These are phyloP conservation scores for Aphelenchoides fujianensis DNA, from an alignment of 1,140 invertebrate genomes.

Conservation along the genomic window DNA sequence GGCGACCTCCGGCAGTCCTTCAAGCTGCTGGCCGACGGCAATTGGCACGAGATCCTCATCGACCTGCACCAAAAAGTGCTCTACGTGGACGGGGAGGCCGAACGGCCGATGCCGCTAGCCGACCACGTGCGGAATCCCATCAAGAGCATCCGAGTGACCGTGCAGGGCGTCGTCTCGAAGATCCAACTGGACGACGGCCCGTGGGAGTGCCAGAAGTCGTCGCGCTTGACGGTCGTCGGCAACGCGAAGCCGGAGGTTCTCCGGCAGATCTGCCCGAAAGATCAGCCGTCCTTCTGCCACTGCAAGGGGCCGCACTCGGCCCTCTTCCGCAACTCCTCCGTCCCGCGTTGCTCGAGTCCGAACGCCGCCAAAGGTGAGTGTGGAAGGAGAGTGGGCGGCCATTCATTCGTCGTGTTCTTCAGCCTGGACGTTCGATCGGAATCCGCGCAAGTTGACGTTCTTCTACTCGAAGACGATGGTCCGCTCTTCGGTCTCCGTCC, in stretches of 20 bases:
- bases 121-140: not conserved
- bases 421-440: not conserved
- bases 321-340: not conserved
- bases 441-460: conserved; percentile 1
- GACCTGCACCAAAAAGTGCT: not conserved
- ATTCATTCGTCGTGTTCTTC: not conserved
- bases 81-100: not conserved
- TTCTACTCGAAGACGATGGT: not conserved
- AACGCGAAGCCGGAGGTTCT: not conserved
- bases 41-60: not conserved
- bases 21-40: not conserved
- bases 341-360: not conserved
- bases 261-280: not conserved
- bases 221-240: not conserved
- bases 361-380: not conserved
- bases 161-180: not conserved
- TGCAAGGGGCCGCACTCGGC: conserved; percentile 1
- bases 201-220: not conserved
- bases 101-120: not conserved
- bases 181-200: not conserved
- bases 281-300: not conserved
- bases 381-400: not conserved
- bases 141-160: not conserved
- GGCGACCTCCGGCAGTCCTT: not conserved
- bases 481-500: not conserved